Conservation (phyloP, 2,797 vertebrate genomes). For the Aulostomus chinensis region DNA sequence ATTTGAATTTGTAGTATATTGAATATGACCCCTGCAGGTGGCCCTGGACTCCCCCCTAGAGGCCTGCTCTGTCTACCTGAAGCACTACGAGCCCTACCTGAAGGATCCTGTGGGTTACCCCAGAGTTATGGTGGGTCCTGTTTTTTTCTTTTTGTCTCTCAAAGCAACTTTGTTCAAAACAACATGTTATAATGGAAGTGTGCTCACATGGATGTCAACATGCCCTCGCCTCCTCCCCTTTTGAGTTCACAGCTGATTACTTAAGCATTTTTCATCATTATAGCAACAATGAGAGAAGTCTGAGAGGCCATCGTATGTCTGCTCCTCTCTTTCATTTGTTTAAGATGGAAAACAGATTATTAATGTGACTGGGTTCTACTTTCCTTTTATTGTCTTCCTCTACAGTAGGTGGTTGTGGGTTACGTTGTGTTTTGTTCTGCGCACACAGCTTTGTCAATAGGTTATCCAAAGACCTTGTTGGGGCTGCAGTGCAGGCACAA, state of each 20-base stretch:
- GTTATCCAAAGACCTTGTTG: constrained; percentile 82
- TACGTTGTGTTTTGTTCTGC: constrained; percentile 57
- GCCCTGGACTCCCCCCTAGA: constrained; percentile 87
- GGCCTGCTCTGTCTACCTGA: constrained; percentile 84
- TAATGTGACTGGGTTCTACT: constrained; percentile 17
- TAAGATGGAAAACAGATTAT: constrained; percentile 53
- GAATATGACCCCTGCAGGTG: constrained; percentile 69
- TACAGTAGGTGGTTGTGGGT: constrained; percentile 23
- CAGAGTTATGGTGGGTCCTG: constrained; percentile 85
- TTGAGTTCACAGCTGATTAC: constrained; percentile 48
- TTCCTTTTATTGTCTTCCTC: constrained; percentile 21
- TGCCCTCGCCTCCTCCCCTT: constrained; percentile 41
- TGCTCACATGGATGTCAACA: constrained; percentile 40
- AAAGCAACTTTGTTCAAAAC: too few species aligned
- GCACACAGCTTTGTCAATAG: constrained; percentile 73
- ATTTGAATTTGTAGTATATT: neutral
- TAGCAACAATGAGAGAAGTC: constrained; percentile 47
- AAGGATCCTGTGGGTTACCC: constrained; percentile 90
- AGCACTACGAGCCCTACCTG: constrained; percentile 89
- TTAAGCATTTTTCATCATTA: constrained; percentile 69
- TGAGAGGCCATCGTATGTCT: constrained; percentile 47
- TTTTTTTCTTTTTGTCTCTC: too few species aligned
- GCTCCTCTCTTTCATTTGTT: constrained; percentile 52
- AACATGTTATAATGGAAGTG: constrained; percentile 44
- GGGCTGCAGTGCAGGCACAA: constrained; percentile 65